A percentile compares a stretch with the other conserved stretches of the same genome.
These are phyloP conservation scores for Columba livia DNA, from an alignment of 2,113 vertebrate genomes.

Conservation along the genomic window DNA sequence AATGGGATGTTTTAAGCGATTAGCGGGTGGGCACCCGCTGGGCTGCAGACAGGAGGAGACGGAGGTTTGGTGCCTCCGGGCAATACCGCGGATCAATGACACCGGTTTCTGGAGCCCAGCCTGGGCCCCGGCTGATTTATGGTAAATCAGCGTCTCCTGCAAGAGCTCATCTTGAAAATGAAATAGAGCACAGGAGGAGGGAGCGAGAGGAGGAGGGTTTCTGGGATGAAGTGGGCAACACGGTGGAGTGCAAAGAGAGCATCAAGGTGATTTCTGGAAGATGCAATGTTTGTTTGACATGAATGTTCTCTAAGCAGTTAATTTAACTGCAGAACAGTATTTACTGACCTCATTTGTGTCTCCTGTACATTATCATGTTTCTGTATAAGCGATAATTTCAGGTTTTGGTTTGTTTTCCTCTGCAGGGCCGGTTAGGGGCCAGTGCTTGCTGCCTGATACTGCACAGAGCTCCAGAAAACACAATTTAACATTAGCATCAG, in stretches of 20 bases:
- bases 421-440: neutral
- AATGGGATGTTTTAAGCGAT: neutral
- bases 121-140: neutral
- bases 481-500: too few relatives aligned
- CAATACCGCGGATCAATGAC: neutral
- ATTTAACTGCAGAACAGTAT: neutral
- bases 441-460: neutral
- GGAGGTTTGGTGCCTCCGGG: neutral
- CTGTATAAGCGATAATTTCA: neutral
- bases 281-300: fast-evolving
- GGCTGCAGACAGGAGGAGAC: neutral
- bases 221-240: neutral
- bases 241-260: neutral
- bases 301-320: neutral
- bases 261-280: neutral
- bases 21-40: too few relatives aligned
- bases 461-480: neutral
- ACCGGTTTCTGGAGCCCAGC: neutral
- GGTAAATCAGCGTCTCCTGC: neutral
- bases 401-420: neutral
- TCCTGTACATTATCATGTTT: fast-evolving
- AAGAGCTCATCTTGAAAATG: neutral
- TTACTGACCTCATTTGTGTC: neutral
- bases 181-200: neutral
- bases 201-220: neutral